These are phyloP conservation scores for Lepidotrigona ventralis DNA, from an alignment of 1,140 invertebrate species.

Conservation along the genomic window DNA sequence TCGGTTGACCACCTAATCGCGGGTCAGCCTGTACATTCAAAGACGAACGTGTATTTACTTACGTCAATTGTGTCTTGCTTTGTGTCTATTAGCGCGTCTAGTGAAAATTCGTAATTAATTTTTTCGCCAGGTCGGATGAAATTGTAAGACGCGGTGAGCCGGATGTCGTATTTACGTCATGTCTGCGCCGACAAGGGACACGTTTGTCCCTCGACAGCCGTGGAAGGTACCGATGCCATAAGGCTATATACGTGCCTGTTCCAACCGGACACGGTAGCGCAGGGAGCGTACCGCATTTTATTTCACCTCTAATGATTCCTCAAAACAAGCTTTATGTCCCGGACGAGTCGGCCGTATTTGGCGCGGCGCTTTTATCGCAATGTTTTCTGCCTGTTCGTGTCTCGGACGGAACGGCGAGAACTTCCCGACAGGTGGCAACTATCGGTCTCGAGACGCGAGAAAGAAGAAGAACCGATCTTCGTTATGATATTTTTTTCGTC, in stretches of 20 bases:
- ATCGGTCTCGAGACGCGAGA: conserved; percentile 43
- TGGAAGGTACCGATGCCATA: conserved; percentile 48
- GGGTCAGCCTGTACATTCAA: too few species aligned
- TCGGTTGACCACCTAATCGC: too few species aligned
- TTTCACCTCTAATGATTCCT: conserved; percentile 59
- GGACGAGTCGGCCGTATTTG: conserved; percentile 52
- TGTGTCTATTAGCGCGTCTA: not conserved
- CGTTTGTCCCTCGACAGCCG: conserved; percentile 35
- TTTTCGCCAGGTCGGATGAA: conserved; percentile 24
- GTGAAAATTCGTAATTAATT: conserved; percentile 10
- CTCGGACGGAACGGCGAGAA: conserved; percentile 35
- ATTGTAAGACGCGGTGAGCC: conserved; percentile 29
- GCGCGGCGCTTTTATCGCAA: conserved; percentile 55
- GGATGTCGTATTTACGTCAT: conserved; percentile 39
- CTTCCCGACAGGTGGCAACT: conserved; percentile 59
- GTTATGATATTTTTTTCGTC: conserved; percentile 50
- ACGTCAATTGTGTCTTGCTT: too few species aligned
- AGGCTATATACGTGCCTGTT: conserved; percentile 49
- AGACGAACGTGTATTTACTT: too few species aligned
- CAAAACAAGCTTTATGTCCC: conserved; percentile 61
- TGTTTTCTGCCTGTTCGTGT: conserved; percentile 52
- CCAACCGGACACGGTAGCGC: conserved; percentile 48
- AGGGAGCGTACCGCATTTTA: conserved; percentile 46
- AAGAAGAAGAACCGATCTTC: conserved; percentile 55
- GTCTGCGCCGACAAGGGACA: conserved; percentile 39